phyloP scores from a whole-genome alignment of 1,140 invertebrate genomes.

The Drosophila orosa region DNA sequence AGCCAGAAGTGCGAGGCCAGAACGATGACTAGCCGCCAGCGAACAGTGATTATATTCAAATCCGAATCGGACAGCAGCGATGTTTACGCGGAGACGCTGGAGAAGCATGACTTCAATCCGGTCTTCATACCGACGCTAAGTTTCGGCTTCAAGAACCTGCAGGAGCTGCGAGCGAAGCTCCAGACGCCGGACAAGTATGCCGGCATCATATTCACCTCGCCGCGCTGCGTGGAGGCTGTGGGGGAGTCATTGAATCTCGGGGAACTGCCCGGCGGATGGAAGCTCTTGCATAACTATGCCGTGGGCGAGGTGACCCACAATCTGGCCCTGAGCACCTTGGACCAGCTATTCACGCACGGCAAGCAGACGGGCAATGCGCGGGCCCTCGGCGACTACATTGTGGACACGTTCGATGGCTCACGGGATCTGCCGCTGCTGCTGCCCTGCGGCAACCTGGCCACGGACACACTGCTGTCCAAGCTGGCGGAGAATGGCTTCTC shows the following conservation, averaged over 20 bases:
- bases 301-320: conserved; percentile 85
- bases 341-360: conserved; percentile 85
- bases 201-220: conserved; percentile 86
- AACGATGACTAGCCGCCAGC: conserved; percentile 64
- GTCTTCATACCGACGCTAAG: conserved; percentile 85
- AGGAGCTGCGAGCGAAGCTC: conserved; percentile 83
- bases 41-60: conserved; percentile 86
- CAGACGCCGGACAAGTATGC: conserved; percentile 83
- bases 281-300: conserved; percentile 85
- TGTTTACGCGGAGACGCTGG: conserved; percentile 85
- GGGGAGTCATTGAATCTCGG: conserved; percentile 82
- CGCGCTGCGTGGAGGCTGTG: conserved; percentile 85
- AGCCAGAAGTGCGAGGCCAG: not conserved
- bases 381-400: conserved; percentile 85
- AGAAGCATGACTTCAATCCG: conserved; percentile 84
- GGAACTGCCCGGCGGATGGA: conserved; percentile 85
- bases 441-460: conserved; percentile 85
- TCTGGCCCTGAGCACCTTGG: conserved; percentile 83
- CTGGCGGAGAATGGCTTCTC: conserved; percentile 82
- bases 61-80: conserved; percentile 86
- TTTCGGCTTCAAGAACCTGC: conserved; percentile 84
- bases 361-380: conserved; percentile 85
- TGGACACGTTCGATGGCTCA: conserved; percentile 84
- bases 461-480: conserved; percentile 84
- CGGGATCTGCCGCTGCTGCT: conserved; percentile 84